Evolutionary conservation across 2,888 invertebrate genomes (phyloP).

Genomic region (Pimpla rufipes): DNA sequence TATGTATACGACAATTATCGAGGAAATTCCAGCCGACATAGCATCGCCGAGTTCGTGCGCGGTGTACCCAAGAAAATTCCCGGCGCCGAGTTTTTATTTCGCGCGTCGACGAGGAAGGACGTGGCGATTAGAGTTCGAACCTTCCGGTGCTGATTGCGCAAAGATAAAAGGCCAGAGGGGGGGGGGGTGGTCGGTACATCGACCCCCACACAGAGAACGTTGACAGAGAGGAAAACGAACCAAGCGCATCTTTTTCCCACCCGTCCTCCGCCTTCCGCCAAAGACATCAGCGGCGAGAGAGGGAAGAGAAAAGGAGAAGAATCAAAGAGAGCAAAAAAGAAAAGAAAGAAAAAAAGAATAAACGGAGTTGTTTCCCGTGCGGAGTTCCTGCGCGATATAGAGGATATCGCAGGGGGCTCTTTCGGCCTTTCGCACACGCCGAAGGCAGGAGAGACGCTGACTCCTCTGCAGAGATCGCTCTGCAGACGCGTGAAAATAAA

Average conservation of each 20-base stretch:
- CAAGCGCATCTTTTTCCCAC: conserved; percentile 71
- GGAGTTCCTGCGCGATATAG: conserved; percentile 32
- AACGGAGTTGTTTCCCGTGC: conserved; percentile 45
- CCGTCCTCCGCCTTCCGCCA: conserved; percentile 60
- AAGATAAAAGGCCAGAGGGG: conserved; percentile 80
- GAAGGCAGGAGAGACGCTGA: conserved; percentile 46
- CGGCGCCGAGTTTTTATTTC: conserved; percentile 22
- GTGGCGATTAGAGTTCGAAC: conserved; percentile 70
- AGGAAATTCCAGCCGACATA: conserved; percentile 6
- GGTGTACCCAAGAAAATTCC: conserved; percentile 41
- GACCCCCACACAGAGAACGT: conserved; percentile 2
- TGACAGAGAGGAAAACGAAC: conserved; percentile 31
- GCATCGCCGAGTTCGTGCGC: not conserved
- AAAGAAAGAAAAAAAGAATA: conserved; percentile 43
- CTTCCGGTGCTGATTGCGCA: conserved; percentile 81
- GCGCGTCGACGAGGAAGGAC: conserved; percentile 32
- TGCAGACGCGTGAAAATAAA: conserved; percentile 87
- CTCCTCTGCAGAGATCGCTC: conserved; percentile 60
- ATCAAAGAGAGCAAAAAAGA: conserved; percentile 28
- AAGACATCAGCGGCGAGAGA: conserved; percentile 63
- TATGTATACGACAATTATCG: not conserved
- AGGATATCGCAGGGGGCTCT: conserved; percentile 52
- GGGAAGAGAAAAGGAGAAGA: conserved; percentile 38
- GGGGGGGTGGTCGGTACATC: not conserved
- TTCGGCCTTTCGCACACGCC: conserved; percentile 18